Conservation (phyloP, 2,888 invertebrate species). For the Epiblema foenella region DNA sequence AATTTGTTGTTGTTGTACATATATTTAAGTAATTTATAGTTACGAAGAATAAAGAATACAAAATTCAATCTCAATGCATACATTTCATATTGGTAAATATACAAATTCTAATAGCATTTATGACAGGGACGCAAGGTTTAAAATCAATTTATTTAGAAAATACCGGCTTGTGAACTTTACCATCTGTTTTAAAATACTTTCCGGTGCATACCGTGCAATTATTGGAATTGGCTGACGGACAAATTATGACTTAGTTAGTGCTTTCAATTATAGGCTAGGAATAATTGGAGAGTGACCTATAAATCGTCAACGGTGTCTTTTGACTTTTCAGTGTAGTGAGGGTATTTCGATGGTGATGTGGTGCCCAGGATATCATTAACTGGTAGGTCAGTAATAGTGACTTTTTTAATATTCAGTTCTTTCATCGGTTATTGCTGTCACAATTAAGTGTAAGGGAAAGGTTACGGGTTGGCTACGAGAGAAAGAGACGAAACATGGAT, state of each 20-base stretch:
- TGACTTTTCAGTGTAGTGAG: conserved; percentile 13
- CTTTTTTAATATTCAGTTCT: neutral
- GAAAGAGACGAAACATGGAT: no score
- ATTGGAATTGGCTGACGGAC: conserved; percentile 30
- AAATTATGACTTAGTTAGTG: conserved; percentile 33
- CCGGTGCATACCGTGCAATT: conserved; percentile 24
- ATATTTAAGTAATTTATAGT: no score
- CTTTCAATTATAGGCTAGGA: conserved; percentile 29
- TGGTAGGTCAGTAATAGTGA: neutral
- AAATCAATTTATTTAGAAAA: conserved; percentile 11
- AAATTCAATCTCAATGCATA: no score
- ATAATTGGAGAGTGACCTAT: conserved; percentile 31
- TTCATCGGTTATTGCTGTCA: no score
- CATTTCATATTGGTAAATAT: no score
- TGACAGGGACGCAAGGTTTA: neutral
- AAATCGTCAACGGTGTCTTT: conserved; percentile 26
- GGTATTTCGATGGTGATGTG: conserved; percentile 4
- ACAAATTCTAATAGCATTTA: neutral
- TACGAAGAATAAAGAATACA: no score
- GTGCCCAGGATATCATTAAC: conserved; percentile 1
- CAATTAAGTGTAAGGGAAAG: no score
- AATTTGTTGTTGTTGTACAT: no score
- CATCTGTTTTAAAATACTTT: conserved; percentile 31
- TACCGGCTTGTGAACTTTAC: conserved; percentile 12
- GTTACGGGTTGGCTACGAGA: no score